Conservation (phyloP, 2,113 vertebrate species). For the Lagenorhynchus albirostris region DNA sequence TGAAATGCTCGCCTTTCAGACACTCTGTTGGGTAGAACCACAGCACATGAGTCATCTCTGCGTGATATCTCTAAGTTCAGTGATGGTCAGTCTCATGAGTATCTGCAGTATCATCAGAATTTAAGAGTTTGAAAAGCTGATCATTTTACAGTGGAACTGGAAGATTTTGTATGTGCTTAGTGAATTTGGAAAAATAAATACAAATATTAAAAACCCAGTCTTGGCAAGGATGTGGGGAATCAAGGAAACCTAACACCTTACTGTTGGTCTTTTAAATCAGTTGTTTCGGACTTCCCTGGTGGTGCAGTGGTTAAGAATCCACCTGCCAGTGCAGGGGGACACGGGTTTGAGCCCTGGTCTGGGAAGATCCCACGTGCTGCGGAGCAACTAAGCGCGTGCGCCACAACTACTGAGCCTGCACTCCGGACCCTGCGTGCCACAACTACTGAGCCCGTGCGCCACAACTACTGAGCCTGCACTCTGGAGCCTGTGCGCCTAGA, state of each 20-base stretch:
- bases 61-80: background rate
- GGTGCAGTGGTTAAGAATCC: no score
- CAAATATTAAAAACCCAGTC: background rate
- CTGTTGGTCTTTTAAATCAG: constrained; percentile 15
- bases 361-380: no score
- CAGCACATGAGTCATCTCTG: background rate
- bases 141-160: background rate
- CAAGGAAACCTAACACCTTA: background rate
- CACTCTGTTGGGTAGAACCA: background rate
- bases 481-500: no score
- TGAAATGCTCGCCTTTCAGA: background rate
- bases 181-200: constrained; percentile 5
- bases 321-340: no score
- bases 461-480: no score
- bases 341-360: no score
- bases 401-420: no score
- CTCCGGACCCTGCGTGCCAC: no score
- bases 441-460: no score
- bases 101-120: background rate
- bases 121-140: background rate
- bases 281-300: no score
- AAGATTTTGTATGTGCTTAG: background rate
- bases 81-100: background rate
- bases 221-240: background rate
- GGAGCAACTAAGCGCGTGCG: no score